Evolutionary conservation across 1,140 invertebrate species (phyloP).

Genomic region (Drosophila truncata): DNA sequence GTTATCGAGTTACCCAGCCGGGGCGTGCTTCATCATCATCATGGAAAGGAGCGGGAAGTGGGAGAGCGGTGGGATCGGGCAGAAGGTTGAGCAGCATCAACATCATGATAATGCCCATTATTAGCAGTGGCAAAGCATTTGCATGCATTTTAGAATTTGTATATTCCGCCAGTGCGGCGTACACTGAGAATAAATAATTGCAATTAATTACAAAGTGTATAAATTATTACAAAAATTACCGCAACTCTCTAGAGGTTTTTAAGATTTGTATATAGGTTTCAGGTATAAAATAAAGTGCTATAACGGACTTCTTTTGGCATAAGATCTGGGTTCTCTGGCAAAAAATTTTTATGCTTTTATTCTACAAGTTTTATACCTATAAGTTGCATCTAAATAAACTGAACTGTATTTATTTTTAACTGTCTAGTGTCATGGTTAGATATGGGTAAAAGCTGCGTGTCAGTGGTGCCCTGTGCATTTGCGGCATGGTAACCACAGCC

Average conservation of each 20-base stretch:
- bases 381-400: not conserved
- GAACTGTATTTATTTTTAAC: not conserved
- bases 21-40: slow-evolving; percentile 28
- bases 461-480: slow-evolving; percentile 24
- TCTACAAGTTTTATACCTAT: too few relatives aligned
- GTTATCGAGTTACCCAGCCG: slow-evolving; percentile 64
- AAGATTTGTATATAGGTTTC: not conserved
- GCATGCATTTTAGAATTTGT: slow-evolving; percentile 70
- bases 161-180: slow-evolving; percentile 46
- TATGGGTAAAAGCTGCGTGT: slow-evolving; percentile 16
- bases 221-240: not conserved
- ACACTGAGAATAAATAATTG: slow-evolving; percentile 21
- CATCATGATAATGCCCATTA: slow-evolving; percentile 79
- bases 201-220: too few relatives aligned
- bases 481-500: slow-evolving; percentile 21
- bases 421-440: slow-evolving; percentile 27
- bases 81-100: slow-evolving; percentile 35
- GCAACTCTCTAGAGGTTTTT: not conserved
- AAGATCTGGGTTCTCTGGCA: too few relatives aligned
- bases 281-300: not conserved
- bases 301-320: too few relatives aligned
- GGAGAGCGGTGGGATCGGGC: not conserved
- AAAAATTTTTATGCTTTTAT: too few relatives aligned
- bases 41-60: not conserved
- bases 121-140: slow-evolving; percentile 74